phyloP scores from a whole-genome alignment of 2,113 vertebrate genomes.

The Columba livia region DNA sequence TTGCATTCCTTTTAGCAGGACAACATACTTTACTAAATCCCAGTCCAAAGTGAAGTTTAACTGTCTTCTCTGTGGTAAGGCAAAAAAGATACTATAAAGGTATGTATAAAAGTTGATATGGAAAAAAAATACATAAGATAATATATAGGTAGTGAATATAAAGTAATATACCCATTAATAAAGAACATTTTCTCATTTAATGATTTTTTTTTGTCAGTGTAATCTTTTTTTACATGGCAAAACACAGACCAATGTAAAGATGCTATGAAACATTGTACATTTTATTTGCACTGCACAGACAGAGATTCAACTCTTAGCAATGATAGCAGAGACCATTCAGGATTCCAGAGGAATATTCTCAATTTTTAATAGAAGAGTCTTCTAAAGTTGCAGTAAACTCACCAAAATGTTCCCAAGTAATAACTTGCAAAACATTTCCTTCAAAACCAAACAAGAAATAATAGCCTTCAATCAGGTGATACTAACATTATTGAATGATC shows the following conservation, averaged over 20 bases:
- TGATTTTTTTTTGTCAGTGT: background rate
- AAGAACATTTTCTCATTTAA: background rate
- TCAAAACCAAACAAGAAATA: background rate
- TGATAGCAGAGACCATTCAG: background rate
- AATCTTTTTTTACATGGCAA: background rate
- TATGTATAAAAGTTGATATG: background rate
- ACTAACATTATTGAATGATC: background rate
- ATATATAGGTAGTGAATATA: background rate
- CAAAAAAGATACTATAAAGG: background rate
- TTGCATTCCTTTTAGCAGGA: background rate
- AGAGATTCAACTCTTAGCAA: background rate
- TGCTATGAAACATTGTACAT: background rate
- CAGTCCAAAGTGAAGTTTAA: background rate
- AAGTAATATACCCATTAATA: background rate
- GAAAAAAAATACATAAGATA: background rate
- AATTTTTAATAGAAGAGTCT: background rate
- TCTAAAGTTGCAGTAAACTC: background rate
- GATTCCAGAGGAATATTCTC: background rate
- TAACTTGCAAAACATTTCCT: background rate
- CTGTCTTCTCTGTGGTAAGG: background rate
- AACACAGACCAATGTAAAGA: background rate
- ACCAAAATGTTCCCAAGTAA: background rate
- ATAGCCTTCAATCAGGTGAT: background rate
- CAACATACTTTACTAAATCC: background rate
- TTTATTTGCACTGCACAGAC: background rate